These are phyloP conservation scores for Falcunculus frontatus DNA, from an alignment of 2,113 vertebrate species.

Conservation along the genomic window DNA sequence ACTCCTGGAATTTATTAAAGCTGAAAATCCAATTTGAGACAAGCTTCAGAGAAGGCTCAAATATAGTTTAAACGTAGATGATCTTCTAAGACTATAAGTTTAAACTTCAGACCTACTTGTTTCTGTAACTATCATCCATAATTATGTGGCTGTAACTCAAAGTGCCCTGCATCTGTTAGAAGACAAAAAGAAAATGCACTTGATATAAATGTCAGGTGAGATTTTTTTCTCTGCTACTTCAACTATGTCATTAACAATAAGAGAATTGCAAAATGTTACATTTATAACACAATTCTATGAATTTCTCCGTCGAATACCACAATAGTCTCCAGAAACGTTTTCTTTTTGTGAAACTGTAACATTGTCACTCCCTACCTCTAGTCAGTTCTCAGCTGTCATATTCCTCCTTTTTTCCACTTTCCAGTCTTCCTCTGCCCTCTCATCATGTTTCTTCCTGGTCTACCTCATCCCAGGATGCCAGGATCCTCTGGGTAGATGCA, in stretches of 20 bases:
- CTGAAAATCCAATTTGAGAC: neutral
- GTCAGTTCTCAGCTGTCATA: neutral
- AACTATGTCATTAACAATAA: neutral
- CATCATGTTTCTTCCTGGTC: neutral
- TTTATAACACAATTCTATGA: neutral
- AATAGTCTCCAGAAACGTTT: fast-evolving
- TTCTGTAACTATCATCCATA: neutral
- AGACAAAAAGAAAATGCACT: neutral
- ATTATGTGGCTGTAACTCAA: neutral
- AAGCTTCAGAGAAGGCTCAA: neutral
- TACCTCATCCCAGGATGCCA: neutral
- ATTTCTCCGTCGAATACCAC: neutral
- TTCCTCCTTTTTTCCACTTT: neutral
- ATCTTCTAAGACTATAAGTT: neutral
- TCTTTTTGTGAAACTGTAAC: neutral
- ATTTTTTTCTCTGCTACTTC: neutral
- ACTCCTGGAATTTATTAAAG: neutral
- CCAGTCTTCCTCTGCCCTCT: neutral
- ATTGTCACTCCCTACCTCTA: neutral
- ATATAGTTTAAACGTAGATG: neutral
- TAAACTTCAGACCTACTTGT: neutral
- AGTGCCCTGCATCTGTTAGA: neutral
- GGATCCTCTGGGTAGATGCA: neutral
- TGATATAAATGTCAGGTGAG: neutral
- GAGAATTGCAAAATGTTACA: neutral